These are phyloP conservation scores for Cosmorhoe ocellata DNA, from an alignment of 2,888 invertebrate genomes.

Conservation along the genomic window DNA sequence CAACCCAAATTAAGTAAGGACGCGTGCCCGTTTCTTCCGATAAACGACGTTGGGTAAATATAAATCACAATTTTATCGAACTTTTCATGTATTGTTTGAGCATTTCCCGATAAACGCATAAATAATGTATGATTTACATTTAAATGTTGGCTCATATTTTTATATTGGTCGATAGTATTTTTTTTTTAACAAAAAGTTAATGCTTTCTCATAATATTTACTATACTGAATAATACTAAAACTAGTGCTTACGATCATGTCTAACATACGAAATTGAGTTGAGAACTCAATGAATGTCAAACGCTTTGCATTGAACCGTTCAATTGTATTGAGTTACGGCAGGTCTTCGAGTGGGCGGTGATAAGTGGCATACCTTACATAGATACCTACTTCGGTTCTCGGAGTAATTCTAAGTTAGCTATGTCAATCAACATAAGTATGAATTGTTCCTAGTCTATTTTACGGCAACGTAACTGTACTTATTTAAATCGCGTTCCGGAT, in stretches of 20 bases:
- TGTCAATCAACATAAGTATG: neutral
- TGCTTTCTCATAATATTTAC: neutral
- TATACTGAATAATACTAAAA: no score
- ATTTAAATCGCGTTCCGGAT: neutral
- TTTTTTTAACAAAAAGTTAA: no score
- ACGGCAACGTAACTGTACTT: no score
- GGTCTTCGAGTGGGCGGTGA: conserved; percentile 61
- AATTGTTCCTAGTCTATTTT: neutral
- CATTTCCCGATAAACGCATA: conserved; percentile 66
- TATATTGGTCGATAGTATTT: neutral
- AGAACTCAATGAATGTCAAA: conserved; percentile 38
- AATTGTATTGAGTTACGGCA: conserved; percentile 64
- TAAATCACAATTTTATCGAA: conserved; percentile 26
- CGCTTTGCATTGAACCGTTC: conserved; percentile 59
- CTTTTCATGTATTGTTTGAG: conserved; percentile 51
- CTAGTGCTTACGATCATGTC: neutral
- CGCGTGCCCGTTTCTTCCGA: conserved; percentile 4
- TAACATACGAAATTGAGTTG: conserved; percentile 2
- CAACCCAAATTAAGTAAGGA: neutral
- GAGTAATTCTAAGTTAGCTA: conserved; percentile 7
- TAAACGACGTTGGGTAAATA: conserved; percentile 15
- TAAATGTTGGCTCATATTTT: conserved; percentile 8
- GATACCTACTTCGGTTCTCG: neutral
- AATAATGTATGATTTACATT: conserved; percentile 65
- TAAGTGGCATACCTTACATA: conserved; percentile 42